Percentiles rank a stretch among this genome's conserved stretches.
phyloP scores from a whole-genome alignment of 2,797 vertebrate genomes.

The Eulemur mongoz region DNA sequence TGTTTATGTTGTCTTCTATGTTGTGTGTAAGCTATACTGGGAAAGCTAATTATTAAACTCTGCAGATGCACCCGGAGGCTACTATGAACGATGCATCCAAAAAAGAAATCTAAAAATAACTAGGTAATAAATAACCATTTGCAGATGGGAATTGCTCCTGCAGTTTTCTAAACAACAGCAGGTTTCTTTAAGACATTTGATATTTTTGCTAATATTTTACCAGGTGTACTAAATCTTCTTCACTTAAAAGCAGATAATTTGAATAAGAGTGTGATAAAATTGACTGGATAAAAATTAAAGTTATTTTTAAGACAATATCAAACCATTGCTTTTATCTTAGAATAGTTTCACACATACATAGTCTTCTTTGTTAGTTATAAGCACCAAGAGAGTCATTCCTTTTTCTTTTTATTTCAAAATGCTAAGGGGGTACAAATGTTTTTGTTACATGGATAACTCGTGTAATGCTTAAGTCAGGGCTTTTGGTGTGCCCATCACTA shows the following conservation, averaged over 20 bases:
- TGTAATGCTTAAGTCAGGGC: neutral
- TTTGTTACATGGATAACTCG: neutral
- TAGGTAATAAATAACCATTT: constrained; percentile 77
- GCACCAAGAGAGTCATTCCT: neutral
- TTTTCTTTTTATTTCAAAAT: neutral
- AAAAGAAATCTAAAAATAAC: constrained; percentile 75
- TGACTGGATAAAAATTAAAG: constrained; percentile 61
- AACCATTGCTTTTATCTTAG: constrained; percentile 51
- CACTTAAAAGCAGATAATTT: constrained; percentile 61
- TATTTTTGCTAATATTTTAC: constrained; percentile 34
- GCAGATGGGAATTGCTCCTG: constrained; percentile 74
- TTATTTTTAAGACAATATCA: constrained; percentile 65
- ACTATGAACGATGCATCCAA: constrained; percentile 66
- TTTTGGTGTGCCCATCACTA: neutral
- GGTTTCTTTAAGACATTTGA: constrained; percentile 60
- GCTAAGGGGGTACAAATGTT: neutral
- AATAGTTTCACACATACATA: neutral
- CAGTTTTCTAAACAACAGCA: constrained; percentile 69
- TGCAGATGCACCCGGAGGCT: constrained; percentile 72
- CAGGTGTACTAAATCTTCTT: constrained; percentile 37
- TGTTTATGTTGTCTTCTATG: constrained; percentile 71
- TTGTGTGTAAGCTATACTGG: constrained; percentile 70
- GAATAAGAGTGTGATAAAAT: constrained; percentile 51
- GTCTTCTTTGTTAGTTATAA: constrained; percentile 34
- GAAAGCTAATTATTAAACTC: constrained; percentile 74